phyloP scores from a whole-genome alignment of 2,797 vertebrate species.

The Urocyon cinereoargenteus region DNA sequence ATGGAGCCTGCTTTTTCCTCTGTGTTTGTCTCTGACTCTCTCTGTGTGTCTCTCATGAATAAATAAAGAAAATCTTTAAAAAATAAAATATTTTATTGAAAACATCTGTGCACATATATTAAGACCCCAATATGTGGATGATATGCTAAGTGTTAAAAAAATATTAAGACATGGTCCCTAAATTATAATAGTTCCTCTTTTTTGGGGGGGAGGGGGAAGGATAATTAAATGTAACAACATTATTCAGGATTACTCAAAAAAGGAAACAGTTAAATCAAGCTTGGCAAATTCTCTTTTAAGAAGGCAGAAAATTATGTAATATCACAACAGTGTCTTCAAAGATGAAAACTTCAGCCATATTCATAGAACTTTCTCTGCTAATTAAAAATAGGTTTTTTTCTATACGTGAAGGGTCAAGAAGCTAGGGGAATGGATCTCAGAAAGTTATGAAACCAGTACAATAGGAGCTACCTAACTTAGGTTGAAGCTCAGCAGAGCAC shows the following conservation, averaged over 20 bases:
- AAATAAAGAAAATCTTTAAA: too few species aligned
- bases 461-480: background rate
- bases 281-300: background rate
- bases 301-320: background rate
- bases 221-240: background rate
- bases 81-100: slow-evolving; percentile 2
- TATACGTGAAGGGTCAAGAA: background rate
- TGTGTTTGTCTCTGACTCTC: too few species aligned
- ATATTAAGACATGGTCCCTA: background rate
- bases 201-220: background rate
- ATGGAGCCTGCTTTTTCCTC: too few species aligned
- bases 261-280: background rate
- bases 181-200: background rate
- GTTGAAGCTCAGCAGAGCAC: background rate
- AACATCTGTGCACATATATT: background rate
- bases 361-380: background rate
- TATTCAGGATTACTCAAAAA: background rate
- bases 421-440: background rate
- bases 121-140: background rate
- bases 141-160: background rate
- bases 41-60: too few species aligned
- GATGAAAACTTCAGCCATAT: background rate
- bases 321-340: background rate
- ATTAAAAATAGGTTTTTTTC: background rate
- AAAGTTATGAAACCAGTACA: background rate